Percentiles rank a stretch among this genome's conserved stretches.
Evolutionary conservation across 2,888 invertebrate species (phyloP).

Genomic region (Philhelius pedissequus): DNA sequence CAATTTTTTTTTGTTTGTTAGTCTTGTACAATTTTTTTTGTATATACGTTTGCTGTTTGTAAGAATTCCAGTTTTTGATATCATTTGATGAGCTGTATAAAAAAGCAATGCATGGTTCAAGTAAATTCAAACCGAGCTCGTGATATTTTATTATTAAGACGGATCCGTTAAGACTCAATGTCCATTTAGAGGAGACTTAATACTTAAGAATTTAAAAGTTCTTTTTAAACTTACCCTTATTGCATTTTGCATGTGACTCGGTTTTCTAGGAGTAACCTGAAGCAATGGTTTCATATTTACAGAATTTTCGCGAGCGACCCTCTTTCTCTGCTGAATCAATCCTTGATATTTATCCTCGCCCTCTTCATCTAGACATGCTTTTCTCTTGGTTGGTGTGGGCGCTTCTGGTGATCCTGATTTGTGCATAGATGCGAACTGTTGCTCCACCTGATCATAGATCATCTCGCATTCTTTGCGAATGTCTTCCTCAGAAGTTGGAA

Average conservation of each 20-base stretch:
- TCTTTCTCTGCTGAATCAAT: slow-evolving; percentile 81
- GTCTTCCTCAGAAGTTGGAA: slow-evolving; percentile 82
- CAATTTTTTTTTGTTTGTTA: too few species aligned
- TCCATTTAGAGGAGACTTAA: too few species aligned
- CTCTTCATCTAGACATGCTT: slow-evolving; percentile 72
- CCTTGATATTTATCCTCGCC: slow-evolving; percentile 71
- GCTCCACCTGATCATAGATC: slow-evolving; percentile 90
- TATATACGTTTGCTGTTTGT: too few species aligned
- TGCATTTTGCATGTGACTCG: slow-evolving; percentile 81
- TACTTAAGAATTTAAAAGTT: too few species aligned
- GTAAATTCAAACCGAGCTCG: too few species aligned
- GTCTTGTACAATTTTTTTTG: too few species aligned
- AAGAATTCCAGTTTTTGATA: too few species aligned
- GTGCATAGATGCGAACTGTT: slow-evolving; percentile 73
- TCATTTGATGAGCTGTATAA: too few species aligned
- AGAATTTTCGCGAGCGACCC: slow-evolving; percentile 86
- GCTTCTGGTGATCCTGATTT: slow-evolving; percentile 14
- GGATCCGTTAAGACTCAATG: too few species aligned
- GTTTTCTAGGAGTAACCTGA: slow-evolving; percentile 79
- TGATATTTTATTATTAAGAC: too few species aligned
- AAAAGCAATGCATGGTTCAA: too few species aligned
- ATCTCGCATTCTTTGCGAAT: slow-evolving; percentile 90
- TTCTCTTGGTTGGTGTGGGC: slow-evolving; percentile 43
- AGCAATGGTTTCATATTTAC: slow-evolving; percentile 77
- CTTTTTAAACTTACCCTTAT: slow-evolving; percentile 78